Evolutionary conservation across 2,113 vertebrate species (phyloP).

Genomic region (Leuciscus idus): DNA sequence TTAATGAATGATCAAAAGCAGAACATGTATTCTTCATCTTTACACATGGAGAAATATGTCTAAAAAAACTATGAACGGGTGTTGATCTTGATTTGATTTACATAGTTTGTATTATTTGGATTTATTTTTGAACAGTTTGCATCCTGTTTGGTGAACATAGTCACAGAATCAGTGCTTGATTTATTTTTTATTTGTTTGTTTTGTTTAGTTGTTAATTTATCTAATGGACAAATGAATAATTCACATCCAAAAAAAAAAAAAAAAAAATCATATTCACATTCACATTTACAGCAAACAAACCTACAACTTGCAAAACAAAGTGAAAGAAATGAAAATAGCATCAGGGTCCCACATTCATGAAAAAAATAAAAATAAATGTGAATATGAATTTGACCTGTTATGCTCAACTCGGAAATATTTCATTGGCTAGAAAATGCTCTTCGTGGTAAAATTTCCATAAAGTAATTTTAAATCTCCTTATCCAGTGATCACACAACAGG

Average conservation of each 20-base stretch:
- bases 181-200: constrained; percentile 18
- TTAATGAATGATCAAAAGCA: background rate
- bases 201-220: constrained; percentile 13
- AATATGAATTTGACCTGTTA: too few species aligned
- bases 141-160: constrained; percentile 17
- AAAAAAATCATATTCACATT: background rate
- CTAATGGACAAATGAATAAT: background rate
- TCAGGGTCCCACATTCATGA: background rate
- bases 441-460: background rate
- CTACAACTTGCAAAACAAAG: background rate
- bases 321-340: background rate
- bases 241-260: background rate
- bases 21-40: background rate
- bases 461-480: background rate
- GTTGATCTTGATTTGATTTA: constrained; percentile 18
- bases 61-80: background rate
- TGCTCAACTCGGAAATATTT: background rate
- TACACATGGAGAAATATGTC: background rate
- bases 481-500: background rate
- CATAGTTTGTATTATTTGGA: constrained; percentile 2
- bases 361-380: too few species aligned
- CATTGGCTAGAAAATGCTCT: background rate
- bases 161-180: background rate
- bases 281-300: background rate
- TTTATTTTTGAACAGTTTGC: constrained; percentile 30